Evolutionary conservation across 2,888 invertebrate genomes (phyloP), one percentile per base, ranked within the genome.

Genomic region (Cataglyphis rosenhaueri): DNA sequence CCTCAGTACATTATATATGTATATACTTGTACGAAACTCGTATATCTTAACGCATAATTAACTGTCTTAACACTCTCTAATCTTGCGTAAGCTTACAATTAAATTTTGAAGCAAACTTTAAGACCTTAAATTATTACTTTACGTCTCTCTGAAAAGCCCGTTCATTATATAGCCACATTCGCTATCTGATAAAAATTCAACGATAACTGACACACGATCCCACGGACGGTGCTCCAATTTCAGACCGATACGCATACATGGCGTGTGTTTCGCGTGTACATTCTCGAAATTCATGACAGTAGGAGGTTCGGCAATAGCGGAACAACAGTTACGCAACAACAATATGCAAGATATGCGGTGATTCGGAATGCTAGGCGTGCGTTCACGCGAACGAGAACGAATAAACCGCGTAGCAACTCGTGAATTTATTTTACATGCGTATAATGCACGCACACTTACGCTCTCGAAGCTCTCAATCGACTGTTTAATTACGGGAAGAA

Each of bases 251-350:
- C 44, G 65, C 48, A 18, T 18, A 48, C 48, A 48, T 48, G 48
- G 55, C 29, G 61, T 68, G n/a, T 41, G 29, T 64, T 44, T 70
- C 75, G 15, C 85, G 10, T 70, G 55, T 32, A 44, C 32, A 68
- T 85, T 83, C 87, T 55, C 73, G 64, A 75, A 81, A 87, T 81
- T 76, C 68, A 74, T 64, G 86, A 82, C 86, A 71, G 79, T 64
- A 44, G 81, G n/a, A 52, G 52, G 52, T 52, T 59, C 52, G 35
- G 83, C 59, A 82, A 86, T 79, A 74, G 65, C 57, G 48, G 59
- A 64, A 66, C 64, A 87, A 87, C 62, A 4, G 66, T 87, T 87
- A 48, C 57, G 74, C 85, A 87, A 87, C 73, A 25, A 55, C 78
- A 62, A 73, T 79, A 59, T 55, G 25, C 9, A 73, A 83, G 64